Base-by-base conservation (phyloP, 2,113 vertebrate species). In the Cygnus atratus region DNA sequence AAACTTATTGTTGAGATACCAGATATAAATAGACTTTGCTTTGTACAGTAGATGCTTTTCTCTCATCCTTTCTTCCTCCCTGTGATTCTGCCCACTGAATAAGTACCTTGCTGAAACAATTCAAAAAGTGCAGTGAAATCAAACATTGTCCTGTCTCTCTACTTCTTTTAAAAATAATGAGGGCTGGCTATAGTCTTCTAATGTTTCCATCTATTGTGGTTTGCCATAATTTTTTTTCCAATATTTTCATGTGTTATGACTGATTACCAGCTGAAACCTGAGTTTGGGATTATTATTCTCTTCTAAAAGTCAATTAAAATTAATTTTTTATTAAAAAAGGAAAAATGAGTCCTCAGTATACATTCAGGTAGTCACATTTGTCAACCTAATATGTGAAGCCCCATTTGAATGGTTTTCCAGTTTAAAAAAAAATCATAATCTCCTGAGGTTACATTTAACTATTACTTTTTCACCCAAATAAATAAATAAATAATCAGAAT, bases 251-350 rank as follows among this genome's bases (percentile, higher is more conserved):
- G 33, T 75, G 44, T 31, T 57, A 72, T 12, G 85, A 74, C 16
- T 61, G 21, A 94, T 25, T 84, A 59, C 59, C 10, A 48, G 46
- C 20, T 48, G 46, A 48, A 48, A 22, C 20, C 46, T 48, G 46
- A 83, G 15, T 43, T 73, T 29, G 13, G 31, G 31, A 41, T 28
- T 84, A 39, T 75, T 48, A 22, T 82, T 80, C n/a, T 86, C 29
- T 28, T 89, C 66, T 83, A 93, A 78, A 96, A 94, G 61, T 82
- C 93, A 97, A 68, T 92, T 90, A 97, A 97, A 97, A 96, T 96
- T 75, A 92, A 29, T 58, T 95, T n/a, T 93, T 90, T 67, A 71
- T 57, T 41, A 17, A 48, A 65, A 91, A 93, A 84, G 71, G n/a
- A 44, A 41, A 28, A 26, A 5, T 4, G 22, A 50, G 37, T 44